Percentiles rank a stretch among this genome's conserved stretches.
These are phyloP conservation scores for Melierax canorus DNA, from an alignment of 2,113 vertebrate species.

Conservation along the genomic window DNA sequence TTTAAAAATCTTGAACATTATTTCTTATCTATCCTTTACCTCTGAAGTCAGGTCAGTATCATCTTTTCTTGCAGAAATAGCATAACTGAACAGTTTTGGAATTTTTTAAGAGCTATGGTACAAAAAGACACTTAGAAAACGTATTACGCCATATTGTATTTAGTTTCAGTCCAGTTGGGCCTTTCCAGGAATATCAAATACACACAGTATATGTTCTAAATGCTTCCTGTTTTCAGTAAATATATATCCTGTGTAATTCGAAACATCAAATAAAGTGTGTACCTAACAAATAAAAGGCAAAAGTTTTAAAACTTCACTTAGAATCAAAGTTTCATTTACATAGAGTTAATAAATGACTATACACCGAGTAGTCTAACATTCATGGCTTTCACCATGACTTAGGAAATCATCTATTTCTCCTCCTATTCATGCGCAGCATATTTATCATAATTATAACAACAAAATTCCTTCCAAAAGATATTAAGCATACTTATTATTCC, in stretches of 20 bases:
- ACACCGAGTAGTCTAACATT: neutral
- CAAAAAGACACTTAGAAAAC: neutral
- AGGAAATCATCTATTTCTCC: neutral
- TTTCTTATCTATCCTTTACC: neutral
- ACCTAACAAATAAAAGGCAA: neutral
- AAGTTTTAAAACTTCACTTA: neutral
- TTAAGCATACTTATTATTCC: neutral
- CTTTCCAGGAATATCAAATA: neutral
- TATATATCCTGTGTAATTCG: neutral
- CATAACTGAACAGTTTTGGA: neutral
- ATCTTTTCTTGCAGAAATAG: neutral
- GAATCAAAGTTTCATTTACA: neutral
- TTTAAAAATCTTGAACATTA: neutral
- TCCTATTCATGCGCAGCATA: neutral
- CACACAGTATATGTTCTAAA: neutral
- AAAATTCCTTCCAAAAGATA: neutral
- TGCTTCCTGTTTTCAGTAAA: neutral
- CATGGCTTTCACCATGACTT: neutral
- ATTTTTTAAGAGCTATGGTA: neutral
- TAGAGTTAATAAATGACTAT: neutral
- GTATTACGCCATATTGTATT: fast-evolving
- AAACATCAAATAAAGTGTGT: neutral
- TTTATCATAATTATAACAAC: neutral
- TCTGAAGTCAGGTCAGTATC: neutral
- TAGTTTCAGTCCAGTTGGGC: neutral